Base-by-base conservation (phyloP, 1,140 invertebrate species). In the Hestina assimilis region DNA sequence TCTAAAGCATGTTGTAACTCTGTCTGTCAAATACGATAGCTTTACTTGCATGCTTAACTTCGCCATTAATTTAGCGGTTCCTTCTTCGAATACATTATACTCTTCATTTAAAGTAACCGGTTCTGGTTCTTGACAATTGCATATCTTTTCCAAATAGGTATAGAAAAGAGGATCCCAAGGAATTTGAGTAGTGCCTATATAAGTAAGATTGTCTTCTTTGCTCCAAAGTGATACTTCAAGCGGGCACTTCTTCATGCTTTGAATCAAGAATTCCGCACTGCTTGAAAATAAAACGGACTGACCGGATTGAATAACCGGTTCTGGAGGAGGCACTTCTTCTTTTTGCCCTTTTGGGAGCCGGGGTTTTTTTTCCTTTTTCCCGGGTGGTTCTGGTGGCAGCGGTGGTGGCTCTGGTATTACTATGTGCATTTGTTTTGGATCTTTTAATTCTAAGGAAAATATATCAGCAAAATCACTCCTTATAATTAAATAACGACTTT, bases 341-440 rank as follows among this genome's bases (percentile, higher is more conserved):
- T 82, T 60, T 82, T 83, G 5, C 78, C 78, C 51, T 83, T 86
- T 83, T 46, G 72, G 69, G 43, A 72, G 72, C 12, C 71, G 66
- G 21, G 65, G 46, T 61, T 78, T 80, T 43, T 83, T 83, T 42
- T 63, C 68, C 56, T 79, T 82, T 50, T 87, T 87, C 14, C 84
- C 80, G 6, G 70, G 57, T 56, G 81, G 80, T 7, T 82, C 79
- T n/a, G 82, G 82, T 12, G 85, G 85, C 17, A 86, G 56, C 15
- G 83, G 85, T 8, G 71, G 77, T 7, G 83, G 85, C 31, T 86
- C 82, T n/a, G 85, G 85, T 42, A 88, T 85, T 0, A 79, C 72
- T 47, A 88, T 84, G 31, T 87, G 72, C 79, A 87, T 77, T 69
- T 79, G 75, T 53, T 87, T 88, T 11, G 85, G 85, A 65, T 87